Conservation (phyloP, 2,113 vertebrate genomes). For the Pituophis catenifer region DNA sequence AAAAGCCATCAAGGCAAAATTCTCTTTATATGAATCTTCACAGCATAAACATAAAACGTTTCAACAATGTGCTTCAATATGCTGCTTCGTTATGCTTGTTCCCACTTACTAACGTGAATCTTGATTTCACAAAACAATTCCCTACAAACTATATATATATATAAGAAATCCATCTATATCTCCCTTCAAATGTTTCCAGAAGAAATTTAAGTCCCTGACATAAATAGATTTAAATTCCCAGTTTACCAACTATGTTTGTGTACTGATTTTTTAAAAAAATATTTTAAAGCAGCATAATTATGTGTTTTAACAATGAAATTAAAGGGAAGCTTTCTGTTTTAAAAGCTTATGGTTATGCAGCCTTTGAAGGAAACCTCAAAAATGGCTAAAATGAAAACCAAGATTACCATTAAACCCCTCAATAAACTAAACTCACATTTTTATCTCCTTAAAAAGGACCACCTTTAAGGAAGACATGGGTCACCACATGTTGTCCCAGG, state of each 20-base stretch:
- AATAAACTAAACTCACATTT: not conserved
- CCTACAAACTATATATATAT: not conserved
- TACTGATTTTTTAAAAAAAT: not conserved
- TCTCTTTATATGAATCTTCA: not conserved
- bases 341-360: not conserved
- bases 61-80: not conserved
- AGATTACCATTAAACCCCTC: no score
- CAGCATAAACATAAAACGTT: slow-evolving; percentile 26
- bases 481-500: no score
- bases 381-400: not conserved
- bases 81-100: not conserved
- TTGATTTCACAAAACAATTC: not conserved
- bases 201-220: not conserved
- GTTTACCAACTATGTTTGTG: not conserved
- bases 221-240: not conserved
- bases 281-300: not conserved
- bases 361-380: not conserved
- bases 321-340: not conserved
- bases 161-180: not conserved
- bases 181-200: not conserved
- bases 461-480: not conserved
- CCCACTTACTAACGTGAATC: not conserved
- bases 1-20: not conserved
- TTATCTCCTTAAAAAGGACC: not conserved
- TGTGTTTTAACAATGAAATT: not conserved